Percentiles rank a stretch among this genome's conserved stretches.
Evolutionary conservation across 2,797 vertebrate species (phyloP).

Genomic region (Prunella strophiata): DNA sequence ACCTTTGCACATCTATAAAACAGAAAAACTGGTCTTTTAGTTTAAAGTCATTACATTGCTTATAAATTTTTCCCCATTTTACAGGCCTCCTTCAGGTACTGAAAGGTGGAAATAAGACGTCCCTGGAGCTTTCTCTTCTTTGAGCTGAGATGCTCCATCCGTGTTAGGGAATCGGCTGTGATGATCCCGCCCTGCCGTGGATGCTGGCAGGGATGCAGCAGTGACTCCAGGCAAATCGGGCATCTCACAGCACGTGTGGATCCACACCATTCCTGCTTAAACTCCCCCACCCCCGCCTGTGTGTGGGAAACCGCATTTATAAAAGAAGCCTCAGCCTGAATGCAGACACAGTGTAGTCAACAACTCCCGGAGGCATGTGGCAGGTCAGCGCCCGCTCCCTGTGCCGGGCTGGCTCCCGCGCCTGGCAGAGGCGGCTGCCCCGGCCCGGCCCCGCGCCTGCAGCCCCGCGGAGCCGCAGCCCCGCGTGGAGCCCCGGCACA

Average conservation of each 20-base stretch:
- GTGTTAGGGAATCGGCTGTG: background rate
- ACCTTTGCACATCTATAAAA: too few relatives aligned
- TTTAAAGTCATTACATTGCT: background rate
- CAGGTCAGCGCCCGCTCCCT: background rate
- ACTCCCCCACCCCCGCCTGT: background rate
- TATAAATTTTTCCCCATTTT: background rate
- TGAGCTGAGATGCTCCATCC: background rate
- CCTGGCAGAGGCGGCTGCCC: background rate
- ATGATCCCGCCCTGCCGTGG: accelerated
- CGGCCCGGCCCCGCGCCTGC: background rate
- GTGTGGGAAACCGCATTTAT: background rate
- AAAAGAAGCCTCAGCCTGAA: background rate
- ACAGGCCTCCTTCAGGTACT: background rate
- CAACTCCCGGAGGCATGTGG: background rate
- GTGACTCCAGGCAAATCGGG: background rate
- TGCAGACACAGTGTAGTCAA: background rate
- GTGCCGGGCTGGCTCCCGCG: background rate
- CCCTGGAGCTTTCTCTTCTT: background rate
- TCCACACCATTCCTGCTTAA: background rate
- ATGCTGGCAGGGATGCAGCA: background rate
- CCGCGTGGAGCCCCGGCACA: accelerated
- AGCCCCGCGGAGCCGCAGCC: background rate
- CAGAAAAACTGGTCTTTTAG: too few relatives aligned
- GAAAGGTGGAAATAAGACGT: background rate
- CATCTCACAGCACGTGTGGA: accelerated